Conservation (phyloP, 2,888 invertebrate genomes). For the Agapetus fuscipes region DNA sequence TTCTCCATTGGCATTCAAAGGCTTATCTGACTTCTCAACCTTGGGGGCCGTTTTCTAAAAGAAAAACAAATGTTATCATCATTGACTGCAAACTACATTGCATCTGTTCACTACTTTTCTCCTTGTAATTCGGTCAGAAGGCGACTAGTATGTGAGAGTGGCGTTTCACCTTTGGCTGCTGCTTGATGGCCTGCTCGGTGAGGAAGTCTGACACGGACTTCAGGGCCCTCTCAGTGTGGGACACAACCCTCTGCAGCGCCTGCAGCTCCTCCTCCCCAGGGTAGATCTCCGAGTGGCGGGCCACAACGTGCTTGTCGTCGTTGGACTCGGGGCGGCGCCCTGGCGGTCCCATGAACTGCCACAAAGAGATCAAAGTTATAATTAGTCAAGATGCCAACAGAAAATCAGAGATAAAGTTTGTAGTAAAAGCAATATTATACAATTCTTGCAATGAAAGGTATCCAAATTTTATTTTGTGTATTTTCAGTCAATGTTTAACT, state of each 20-base stretch:
- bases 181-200: slow-evolving; percentile 45
- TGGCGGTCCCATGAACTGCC: slow-evolving; percentile 44
- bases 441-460: background rate
- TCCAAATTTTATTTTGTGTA: too few relatives aligned
- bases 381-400: background rate
- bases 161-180: slow-evolving; percentile 28
- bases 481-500: too few relatives aligned
- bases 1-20: slow-evolving; percentile 20
- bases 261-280: slow-evolving; percentile 84
- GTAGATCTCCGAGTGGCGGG: slow-evolving; percentile 89
- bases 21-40: background rate
- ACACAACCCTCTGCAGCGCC: slow-evolving; percentile 85
- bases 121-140: too few relatives aligned
- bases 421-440: background rate
- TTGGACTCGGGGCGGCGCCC: slow-evolving; percentile 82
- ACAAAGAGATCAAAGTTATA: slow-evolving; percentile 25
- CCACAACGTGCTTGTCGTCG: slow-evolving; percentile 92
- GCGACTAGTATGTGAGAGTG: background rate
- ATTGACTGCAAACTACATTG: too few relatives aligned
- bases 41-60: background rate
- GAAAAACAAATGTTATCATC: too few relatives aligned
- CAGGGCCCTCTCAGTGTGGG: slow-evolving; percentile 86
- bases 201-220: slow-evolving; percentile 90
- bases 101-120: too few relatives aligned
- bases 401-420: background rate